Evolutionary conservation across 2,888 invertebrate genomes (phyloP).

Genomic region (Cerceris ruficornis): DNA sequence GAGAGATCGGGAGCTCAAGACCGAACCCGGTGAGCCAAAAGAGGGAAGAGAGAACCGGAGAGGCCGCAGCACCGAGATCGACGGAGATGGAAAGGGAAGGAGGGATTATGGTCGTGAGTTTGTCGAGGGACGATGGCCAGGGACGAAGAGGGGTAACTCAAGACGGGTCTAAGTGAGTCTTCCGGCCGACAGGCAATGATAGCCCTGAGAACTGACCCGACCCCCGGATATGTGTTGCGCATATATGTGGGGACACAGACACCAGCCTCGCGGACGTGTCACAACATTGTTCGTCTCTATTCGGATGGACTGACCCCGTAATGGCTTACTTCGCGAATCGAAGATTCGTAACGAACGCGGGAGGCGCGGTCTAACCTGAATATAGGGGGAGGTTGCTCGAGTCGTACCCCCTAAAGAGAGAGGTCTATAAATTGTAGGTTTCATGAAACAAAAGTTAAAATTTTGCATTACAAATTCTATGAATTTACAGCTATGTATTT

Average conservation of each 20-base stretch:
- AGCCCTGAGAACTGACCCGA: conserved; percentile 82
- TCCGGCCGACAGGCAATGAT: conserved; percentile 81
- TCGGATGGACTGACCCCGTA: conserved; percentile 45
- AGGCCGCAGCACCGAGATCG: conserved; percentile 2
- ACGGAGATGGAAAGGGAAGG: conserved; percentile 60
- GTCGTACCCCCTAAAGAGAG: conserved; percentile 29
- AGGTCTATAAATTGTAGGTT: no score
- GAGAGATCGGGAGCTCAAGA: not conserved
- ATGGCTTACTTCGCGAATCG: conserved; percentile 67
- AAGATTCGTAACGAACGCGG: conserved; percentile 53
- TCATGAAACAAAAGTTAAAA: conserved; percentile 52
- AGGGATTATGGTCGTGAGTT: conserved; percentile 69
- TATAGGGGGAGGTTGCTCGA: conserved; percentile 46
- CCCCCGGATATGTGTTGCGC: conserved; percentile 80
- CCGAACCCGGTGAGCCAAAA: conserved; percentile 43
- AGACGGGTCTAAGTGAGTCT: conserved; percentile 82
- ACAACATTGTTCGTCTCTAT: conserved; percentile 75
- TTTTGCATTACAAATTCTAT: no score
- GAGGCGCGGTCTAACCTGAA: not conserved
- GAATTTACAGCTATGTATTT: no score
- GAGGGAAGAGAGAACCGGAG: conserved; percentile 37
- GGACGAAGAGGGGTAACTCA: conserved; percentile 80
- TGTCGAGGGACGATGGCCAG: conserved; percentile 65
- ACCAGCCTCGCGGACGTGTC: conserved; percentile 68
- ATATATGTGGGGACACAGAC: conserved; percentile 72